These are phyloP conservation scores for Ostrea edulis DNA, from an alignment of 1,140 invertebrate genomes.

Conservation along the genomic window DNA sequence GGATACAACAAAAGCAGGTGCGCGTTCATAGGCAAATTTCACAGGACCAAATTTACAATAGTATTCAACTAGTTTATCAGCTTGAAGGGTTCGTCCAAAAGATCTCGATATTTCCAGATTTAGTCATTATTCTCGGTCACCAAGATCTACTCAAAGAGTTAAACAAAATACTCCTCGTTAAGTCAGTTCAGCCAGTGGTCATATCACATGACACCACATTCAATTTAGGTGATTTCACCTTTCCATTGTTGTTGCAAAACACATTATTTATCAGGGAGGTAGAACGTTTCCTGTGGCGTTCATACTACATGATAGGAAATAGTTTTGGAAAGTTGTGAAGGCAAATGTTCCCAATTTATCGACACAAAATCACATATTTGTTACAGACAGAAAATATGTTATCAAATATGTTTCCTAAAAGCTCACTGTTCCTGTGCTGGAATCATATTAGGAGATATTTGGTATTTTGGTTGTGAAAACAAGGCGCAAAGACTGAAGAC, in stretches of 20 bases:
- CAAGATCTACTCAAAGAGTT: slow-evolving; percentile 25
- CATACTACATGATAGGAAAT: too few species aligned
- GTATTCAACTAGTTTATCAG: slow-evolving; percentile 40
- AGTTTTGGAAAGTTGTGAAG: too few species aligned
- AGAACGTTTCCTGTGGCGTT: slow-evolving; percentile 36
- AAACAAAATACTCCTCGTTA: slow-evolving; percentile 34
- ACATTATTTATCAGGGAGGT: slow-evolving; percentile 42
- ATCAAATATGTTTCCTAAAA: too few species aligned
- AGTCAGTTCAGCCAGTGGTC: slow-evolving; percentile 33
- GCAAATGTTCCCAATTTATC: too few species aligned
- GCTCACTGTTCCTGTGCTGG: too few species aligned
- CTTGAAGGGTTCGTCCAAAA: slow-evolving; percentile 41
- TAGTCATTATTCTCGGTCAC: background rate
- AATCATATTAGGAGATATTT: too few species aligned
- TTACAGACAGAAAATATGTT: too few species aligned
- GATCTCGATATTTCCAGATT: slow-evolving; percentile 40
- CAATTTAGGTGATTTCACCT: slow-evolving; percentile 43
- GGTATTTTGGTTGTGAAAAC: too few species aligned
- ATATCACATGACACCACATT: slow-evolving; percentile 50
- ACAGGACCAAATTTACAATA: slow-evolving; percentile 45
- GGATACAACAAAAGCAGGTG: background rate
- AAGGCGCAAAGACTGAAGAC: too few species aligned
- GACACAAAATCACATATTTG: too few species aligned
- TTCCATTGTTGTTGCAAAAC: slow-evolving; percentile 35
- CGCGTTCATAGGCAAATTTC: background rate